phyloP scores from a whole-genome alignment of 2,113 vertebrate species.

The Mobula hypostoma region DNA sequence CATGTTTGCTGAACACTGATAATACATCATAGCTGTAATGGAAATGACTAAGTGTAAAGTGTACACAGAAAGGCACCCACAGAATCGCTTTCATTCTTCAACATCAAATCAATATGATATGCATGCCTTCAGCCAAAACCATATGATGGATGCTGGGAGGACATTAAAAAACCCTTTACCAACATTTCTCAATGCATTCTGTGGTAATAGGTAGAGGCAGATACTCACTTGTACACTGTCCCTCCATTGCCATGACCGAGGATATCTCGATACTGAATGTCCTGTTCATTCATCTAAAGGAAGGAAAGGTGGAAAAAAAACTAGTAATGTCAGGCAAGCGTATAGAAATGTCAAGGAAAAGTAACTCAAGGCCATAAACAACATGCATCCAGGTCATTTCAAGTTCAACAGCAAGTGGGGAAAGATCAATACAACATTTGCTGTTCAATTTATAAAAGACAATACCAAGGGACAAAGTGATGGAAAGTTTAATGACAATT shows the following conservation, averaged over 20 bases:
- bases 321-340: constrained; percentile 59
- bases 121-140: constrained; percentile 49
- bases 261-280: constrained; percentile 92
- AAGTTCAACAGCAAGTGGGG: constrained; percentile 80
- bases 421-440: constrained; percentile 87
- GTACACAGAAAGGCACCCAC: constrained; percentile 41
- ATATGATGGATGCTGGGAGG: constrained; percentile 36
- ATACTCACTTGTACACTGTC: constrained; percentile 96
- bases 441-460: constrained; percentile 96
- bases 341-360: constrained; percentile 73
- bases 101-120: constrained; percentile 65
- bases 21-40: constrained; percentile 71
- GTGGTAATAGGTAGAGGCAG: constrained; percentile 43
- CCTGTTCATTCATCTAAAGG: constrained; percentile 93
- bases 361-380: constrained; percentile 78
- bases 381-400: constrained; percentile 74
- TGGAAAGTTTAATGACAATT: constrained; percentile 88
- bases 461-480: constrained; percentile 78
- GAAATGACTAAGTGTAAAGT: constrained; percentile 55
- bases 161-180: constrained; percentile 38
- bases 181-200: constrained; percentile 36
- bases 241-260: constrained; percentile 96
- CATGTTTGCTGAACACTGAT: constrained; percentile 57
- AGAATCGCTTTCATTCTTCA: constrained; percentile 53
- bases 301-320: constrained; percentile 49